A percentile compares a stretch with the other conserved stretches of the same genome.
Evolutionary conservation across 2,888 invertebrate species (phyloP).

Genomic region (Megaustenia siamemsis): DNA sequence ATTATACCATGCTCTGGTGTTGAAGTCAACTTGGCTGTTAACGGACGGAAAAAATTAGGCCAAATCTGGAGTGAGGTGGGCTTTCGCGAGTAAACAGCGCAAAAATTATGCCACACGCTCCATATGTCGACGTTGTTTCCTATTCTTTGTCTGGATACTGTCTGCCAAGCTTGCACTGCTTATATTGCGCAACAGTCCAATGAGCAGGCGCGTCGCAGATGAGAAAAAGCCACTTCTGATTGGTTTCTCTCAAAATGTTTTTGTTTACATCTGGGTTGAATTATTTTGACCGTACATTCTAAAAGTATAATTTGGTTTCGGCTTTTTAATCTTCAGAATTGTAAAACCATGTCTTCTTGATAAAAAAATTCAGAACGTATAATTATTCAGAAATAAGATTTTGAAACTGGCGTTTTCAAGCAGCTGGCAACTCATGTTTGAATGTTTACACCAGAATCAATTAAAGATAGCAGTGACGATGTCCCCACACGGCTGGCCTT

Average conservation of each 20-base stretch:
- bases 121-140: not conserved
- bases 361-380: no score
- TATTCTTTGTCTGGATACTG: not conserved
- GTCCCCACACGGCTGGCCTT: no score
- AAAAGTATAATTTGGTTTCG: no score
- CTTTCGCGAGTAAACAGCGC: constrained; percentile 13
- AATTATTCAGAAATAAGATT: no score
- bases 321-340: no score
- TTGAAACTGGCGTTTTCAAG: no score
- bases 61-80: not conserved
- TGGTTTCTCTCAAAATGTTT: not conserved
- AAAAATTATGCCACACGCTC: not conserved
- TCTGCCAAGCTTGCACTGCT: not conserved
- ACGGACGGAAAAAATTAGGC: not conserved
- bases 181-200: not conserved
- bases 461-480: no score
- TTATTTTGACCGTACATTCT: not conserved
- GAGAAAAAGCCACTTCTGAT: not conserved
- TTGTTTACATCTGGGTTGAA: not conserved
- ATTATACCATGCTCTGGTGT: no score
- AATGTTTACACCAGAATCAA: no score
- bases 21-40: not conserved
- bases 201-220: not conserved
- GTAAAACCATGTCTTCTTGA: no score
- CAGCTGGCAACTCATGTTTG: no score